Conservation (phyloP, 2,113 vertebrate genomes). For the Alaudala cheleensis region DNA sequence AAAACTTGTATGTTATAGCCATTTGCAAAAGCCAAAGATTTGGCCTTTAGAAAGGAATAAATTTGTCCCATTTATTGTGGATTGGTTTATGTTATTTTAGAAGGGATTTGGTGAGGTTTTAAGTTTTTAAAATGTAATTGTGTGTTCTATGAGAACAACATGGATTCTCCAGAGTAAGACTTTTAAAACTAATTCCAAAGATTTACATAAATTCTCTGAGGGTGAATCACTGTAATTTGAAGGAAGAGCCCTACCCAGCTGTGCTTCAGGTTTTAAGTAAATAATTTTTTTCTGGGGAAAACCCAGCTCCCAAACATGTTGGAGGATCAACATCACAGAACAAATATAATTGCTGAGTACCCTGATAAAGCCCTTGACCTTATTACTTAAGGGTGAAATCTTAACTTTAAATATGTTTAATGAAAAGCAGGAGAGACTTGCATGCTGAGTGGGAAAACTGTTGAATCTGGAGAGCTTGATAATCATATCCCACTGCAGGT, state of each 20-base stretch:
- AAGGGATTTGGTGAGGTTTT: neutral
- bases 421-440: neutral
- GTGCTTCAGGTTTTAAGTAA: conserved; percentile 50
- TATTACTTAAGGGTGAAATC: neutral
- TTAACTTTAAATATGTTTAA: neutral
- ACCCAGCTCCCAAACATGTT: neutral
- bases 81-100: neutral
- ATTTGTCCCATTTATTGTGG: neutral
- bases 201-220: conserved; percentile 59
- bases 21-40: neutral
- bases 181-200: conserved; percentile 61
- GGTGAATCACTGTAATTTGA: conserved; percentile 41
- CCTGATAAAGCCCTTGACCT: neutral
- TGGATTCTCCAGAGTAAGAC: neutral
- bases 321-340: neutral
- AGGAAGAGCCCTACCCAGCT: conserved; percentile 39
- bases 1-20: neutral
- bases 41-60: neutral
- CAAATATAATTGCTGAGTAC: neutral
- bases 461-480: neutral
- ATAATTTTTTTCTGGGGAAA: conserved; percentile 25
- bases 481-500: neutral
- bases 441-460: neutral
- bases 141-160: conserved; percentile 23
- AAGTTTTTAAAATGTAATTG: neutral